Evolutionary conservation across 2,113 vertebrate species (phyloP).

Genomic region (Micronycteris hirsuta): DNA sequence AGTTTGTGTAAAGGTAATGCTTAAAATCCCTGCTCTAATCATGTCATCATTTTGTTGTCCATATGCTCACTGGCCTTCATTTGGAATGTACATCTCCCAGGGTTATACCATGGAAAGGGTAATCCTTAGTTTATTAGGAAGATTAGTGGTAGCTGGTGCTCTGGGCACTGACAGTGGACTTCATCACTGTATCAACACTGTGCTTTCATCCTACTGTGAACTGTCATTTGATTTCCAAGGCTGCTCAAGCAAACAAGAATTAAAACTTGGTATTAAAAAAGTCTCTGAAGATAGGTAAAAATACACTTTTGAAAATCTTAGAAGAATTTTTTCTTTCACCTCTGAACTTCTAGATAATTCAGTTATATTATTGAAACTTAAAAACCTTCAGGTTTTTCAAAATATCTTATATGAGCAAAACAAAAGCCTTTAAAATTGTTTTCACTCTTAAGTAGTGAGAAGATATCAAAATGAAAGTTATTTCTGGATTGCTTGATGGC

Average conservation of each 20-base stretch:
- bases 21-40: not conserved
- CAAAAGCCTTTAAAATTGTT: not conserved
- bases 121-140: not conserved
- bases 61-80: not conserved
- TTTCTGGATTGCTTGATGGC: not conserved
- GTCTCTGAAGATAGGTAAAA: constrained; percentile 17
- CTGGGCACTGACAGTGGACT: not conserved
- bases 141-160: not conserved
- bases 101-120: not conserved
- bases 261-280: not conserved
- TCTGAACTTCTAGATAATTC: not conserved
- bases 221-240: not conserved
- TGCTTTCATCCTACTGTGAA: not conserved
- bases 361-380: not conserved
- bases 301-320: not conserved
- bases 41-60: not conserved
- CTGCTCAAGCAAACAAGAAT: not conserved
- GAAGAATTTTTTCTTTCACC: not conserved
- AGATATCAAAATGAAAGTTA: constrained; percentile 29
- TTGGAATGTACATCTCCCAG: not conserved
- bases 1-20: not conserved
- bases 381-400: not conserved
- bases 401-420: not conserved
- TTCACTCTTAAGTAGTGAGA: not conserved
- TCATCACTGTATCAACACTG: not conserved